A percentile compares a stretch with the other conserved stretches of the same genome.
These are phyloP conservation scores for Heloderma charlesbogerti DNA, from an alignment of 2,113 vertebrate genomes.

Conservation along the genomic window DNA sequence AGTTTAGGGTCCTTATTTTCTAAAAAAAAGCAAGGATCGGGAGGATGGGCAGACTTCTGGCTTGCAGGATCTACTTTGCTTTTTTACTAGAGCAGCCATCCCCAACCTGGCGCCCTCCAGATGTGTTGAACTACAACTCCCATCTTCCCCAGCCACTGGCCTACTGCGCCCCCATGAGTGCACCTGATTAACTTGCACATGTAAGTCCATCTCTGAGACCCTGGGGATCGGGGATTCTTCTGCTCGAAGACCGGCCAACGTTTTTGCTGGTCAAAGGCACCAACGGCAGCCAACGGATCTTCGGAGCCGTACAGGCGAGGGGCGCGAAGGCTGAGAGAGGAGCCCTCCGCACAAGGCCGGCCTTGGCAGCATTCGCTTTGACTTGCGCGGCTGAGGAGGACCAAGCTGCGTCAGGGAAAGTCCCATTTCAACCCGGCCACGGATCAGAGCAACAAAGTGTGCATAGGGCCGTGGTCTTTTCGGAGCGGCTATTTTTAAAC, in stretches of 20 bases:
- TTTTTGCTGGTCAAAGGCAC: neutral
- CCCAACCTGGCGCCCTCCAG: no score
- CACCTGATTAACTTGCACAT: no score
- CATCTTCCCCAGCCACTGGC: no score
- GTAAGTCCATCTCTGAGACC: neutral
- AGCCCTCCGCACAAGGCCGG: neutral
- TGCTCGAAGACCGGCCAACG: neutral
- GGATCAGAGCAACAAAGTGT: neutral
- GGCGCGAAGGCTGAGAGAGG: neutral
- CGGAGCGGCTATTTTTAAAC: no score
- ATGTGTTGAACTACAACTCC: no score
- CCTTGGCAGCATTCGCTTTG: neutral
- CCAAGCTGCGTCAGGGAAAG: fast-evolving
- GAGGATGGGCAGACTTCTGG: neutral
- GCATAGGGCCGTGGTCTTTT: neutral
- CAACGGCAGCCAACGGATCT: neutral
- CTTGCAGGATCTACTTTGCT: neutral
- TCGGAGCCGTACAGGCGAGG: neutral
- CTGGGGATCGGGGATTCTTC: neutral
- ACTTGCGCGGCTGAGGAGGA: neutral
- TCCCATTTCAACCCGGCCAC: no score
- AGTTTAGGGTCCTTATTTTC: neutral
- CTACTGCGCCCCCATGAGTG: neutral
- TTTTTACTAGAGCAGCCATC: neutral
- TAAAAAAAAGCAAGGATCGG: neutral